Evolutionary conservation across 2,888 invertebrate genomes (phyloP), one percentile per base, ranked within the genome.

Genomic region (Yponomeuta plumbellus): DNA sequence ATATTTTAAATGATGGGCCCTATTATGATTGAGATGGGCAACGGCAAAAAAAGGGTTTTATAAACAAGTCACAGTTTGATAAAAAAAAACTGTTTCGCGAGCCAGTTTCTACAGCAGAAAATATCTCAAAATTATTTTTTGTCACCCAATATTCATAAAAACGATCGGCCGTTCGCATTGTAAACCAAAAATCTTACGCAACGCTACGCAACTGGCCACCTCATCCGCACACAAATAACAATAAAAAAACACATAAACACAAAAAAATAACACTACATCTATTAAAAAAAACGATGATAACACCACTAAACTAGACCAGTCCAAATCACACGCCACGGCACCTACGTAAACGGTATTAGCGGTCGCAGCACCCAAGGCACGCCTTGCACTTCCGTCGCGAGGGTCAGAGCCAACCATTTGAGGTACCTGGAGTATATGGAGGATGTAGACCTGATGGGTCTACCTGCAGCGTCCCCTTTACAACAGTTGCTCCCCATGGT

Each of bases 401-500:
- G 70, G 77, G 80, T 72, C 75, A 88, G 74, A 74, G 74, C 79
- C 81, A 86, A 78, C 84, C 81, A 79, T 44, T 34, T 26, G 78
- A 86, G 82, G 80, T 90, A 92, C 91, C 91, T 91, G 86, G 79
- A 84, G 86, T 91, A 92, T 74, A 86, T 87, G 66, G 92, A 92
- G 66, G 92, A 89, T 74, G 80, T 80, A 70, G 90, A 84, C 75
- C 86, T 83, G 76, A 87, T 75, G 67, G 88, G 86, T 72, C 85
- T 80, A 74, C 84, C 84, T 72, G 89, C 87, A 70, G 91, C 87
- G 79, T 92, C 92, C 79, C 92, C 92, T 79, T 92, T 93, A 83
- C 92, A 92, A 85, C 92, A 93, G 80, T 92, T 92, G 83, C 92
- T 92, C 79, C 93, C 93, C 93, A 93, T 92, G 72, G 75, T 80